Base-by-base conservation (phyloP, 2,888 invertebrate genomes). In the Hybos culiciformis region DNA sequence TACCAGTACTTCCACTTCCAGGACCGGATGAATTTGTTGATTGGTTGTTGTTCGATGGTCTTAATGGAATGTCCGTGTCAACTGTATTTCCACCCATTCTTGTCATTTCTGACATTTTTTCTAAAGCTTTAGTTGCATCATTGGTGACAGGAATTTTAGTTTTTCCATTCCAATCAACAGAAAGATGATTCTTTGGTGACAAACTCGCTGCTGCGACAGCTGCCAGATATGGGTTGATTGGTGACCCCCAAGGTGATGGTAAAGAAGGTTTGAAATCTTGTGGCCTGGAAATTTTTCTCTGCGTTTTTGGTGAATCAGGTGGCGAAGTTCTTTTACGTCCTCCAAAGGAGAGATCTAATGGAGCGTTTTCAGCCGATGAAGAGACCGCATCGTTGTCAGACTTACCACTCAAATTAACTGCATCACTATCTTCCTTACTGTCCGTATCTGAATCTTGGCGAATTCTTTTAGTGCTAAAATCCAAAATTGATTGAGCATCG, bases 71-170 rank as follows among this genome's bases (percentile, higher is more conserved):
- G 18, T 50, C 45, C 45, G 46, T 48, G n/a, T 50, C 47, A 56
- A 82, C 82, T 48, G 83, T 84, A 8, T 43, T 42, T 0, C 87
- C 85, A 4, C 86, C 85, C 23, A 87, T 67, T 57, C 88, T 80
- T 56, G 87, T 88, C 55, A 90, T 70, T 59, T 90, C 88, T 56
- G 84, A 86, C 88, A 90, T 87, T 63, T 90, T 88, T 60, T 90
- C 90, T 43, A 90, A 65, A 7, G 90, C 88, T 63, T 88, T 90
- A 12, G 83, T 83, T 1, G 87, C 86, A 56, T 87, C 87, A 55
- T 76, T 85, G 4, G 36, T 19, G 12, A 21, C 36, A n/a, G 75
- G 76, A 65, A 80, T 73, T 59, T 86, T 85, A 9, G 19, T 20
- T 12, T 36, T 34, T 46, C 87, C 87, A 61, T 80, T 87, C 87